Evolutionary conservation across 1,140 invertebrate species (phyloP).

Genomic region (Hyposmocoma kahamanoa): DNA sequence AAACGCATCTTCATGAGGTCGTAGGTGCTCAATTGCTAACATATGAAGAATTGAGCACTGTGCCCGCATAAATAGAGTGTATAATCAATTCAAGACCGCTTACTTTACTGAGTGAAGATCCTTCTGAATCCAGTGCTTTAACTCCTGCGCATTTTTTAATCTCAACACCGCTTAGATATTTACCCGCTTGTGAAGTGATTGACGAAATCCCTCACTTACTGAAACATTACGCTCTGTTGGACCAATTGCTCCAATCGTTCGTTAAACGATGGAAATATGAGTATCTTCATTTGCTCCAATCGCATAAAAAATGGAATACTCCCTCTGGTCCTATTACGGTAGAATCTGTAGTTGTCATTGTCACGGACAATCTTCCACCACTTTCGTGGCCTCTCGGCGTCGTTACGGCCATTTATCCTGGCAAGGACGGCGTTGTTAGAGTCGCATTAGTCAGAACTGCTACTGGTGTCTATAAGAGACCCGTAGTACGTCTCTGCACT

Average conservation of each 20-base stretch:
- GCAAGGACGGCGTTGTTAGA: constrained; percentile 1
- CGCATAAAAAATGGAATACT: constrained; percentile 9
- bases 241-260: constrained; percentile 16
- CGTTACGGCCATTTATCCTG: constrained; percentile 25
- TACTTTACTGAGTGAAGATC: constrained; percentile 18
- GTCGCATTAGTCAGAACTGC: background rate
- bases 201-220: background rate
- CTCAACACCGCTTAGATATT: constrained; percentile 15
- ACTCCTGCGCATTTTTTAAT: constrained; percentile 57
- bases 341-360: constrained; percentile 24
- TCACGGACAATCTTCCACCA: constrained; percentile 17
- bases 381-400: constrained; percentile 25
- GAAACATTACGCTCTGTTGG: constrained; percentile 2
- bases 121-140: constrained; percentile 31
- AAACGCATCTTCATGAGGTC: constrained; percentile 26
- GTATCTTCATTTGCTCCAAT: constrained; percentile 16
- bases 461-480: background rate
- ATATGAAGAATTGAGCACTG: constrained; percentile 29
- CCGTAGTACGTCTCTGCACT: background rate
- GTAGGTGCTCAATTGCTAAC: constrained; percentile 26
- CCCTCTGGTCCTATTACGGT: constrained; percentile 4
- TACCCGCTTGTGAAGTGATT: constrained; percentile 9
- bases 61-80: constrained; percentile 32
- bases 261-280: constrained; percentile 17
- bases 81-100: constrained; percentile 39